Conservation (phyloP, 2,113 vertebrate genomes). For the Panthera tigris region DNA sequence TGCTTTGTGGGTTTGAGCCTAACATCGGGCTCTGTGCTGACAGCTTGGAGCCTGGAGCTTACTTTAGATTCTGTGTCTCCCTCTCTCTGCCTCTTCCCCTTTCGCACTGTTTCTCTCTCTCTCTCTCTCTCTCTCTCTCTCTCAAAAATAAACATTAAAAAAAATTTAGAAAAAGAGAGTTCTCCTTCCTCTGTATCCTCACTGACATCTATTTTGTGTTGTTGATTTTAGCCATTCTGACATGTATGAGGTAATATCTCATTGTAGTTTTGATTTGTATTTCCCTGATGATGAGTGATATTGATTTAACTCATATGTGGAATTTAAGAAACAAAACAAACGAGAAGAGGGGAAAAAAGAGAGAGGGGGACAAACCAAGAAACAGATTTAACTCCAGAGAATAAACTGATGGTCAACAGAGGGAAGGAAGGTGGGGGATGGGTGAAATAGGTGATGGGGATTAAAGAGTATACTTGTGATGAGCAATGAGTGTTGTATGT, state of each 20-base stretch:
- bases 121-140: too few species aligned
- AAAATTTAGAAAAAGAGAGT: too few species aligned
- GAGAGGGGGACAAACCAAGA: not conserved
- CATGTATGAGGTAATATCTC: not conserved
- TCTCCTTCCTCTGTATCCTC: not conserved
- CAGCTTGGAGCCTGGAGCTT: too few species aligned
- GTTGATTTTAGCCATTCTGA: not conserved
- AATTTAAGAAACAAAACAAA: not conserved
- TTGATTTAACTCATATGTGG: not conserved
- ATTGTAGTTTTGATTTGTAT: not conserved
- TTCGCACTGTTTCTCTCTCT: too few species aligned
- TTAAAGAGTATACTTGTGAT: not conserved
- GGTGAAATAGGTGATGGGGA: not conserved
- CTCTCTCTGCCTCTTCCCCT: too few species aligned
- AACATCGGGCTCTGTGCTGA: too few species aligned
- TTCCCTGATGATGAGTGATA: not conserved
- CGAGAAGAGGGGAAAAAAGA: not conserved
- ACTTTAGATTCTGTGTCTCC: too few species aligned
- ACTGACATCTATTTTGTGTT: not conserved
- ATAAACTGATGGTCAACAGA: not conserved
- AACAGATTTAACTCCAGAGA: not conserved
- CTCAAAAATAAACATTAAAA: too few species aligned
- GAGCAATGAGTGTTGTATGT: not conserved
- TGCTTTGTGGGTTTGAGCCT: too few species aligned
- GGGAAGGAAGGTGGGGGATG: not conserved